A percentile compares a stretch with the other conserved stretches of the same genome.
Evolutionary conservation across 2,888 invertebrate species (phyloP).

Genomic region (Yponomeuta evonymella): DNA sequence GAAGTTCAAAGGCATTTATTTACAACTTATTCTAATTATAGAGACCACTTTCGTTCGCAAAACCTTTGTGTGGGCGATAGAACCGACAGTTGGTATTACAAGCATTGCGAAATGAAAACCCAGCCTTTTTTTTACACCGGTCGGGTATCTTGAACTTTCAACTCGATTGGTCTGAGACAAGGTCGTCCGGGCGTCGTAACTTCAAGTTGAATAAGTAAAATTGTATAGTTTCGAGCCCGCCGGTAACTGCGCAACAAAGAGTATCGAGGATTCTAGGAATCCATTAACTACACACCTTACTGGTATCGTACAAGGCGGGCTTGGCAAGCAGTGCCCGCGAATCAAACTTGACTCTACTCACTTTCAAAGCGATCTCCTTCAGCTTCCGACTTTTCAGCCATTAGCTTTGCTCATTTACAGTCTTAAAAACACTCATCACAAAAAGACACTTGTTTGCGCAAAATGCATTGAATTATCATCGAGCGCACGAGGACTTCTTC

Average conservation of each 20-base stretch:
- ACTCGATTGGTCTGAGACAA: slow-evolving; percentile 38
- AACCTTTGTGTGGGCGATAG: slow-evolving; percentile 1
- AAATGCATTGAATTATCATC: background rate
- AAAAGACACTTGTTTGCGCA: background rate
- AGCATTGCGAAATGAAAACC: slow-evolving; percentile 10
- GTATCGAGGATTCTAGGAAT: slow-evolving; percentile 50
- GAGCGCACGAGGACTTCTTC: background rate
- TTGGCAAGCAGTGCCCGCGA: background rate
- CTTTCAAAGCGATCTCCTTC: background rate
- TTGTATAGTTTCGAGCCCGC: slow-evolving; percentile 4
- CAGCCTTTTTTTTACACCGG: slow-evolving; percentile 22
- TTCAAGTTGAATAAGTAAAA: slow-evolving; percentile 35
- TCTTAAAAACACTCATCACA: background rate
- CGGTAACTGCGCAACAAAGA: slow-evolving; percentile 60
- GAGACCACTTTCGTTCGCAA: background rate
- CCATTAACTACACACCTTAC: slow-evolving; percentile 55
- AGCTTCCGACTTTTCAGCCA: background rate
- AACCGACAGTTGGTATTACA: background rate
- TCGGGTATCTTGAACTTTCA: slow-evolving; percentile 30
- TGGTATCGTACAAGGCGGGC: slow-evolving; percentile 29
- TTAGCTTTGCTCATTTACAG: background rate
- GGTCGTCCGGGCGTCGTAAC: slow-evolving; percentile 37
- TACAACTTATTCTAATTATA: background rate
- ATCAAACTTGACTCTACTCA: background rate
- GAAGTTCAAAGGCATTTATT: background rate